Evolutionary conservation across 1,140 invertebrate species (phyloP).

Genomic region (Asobara japonica): DNA sequence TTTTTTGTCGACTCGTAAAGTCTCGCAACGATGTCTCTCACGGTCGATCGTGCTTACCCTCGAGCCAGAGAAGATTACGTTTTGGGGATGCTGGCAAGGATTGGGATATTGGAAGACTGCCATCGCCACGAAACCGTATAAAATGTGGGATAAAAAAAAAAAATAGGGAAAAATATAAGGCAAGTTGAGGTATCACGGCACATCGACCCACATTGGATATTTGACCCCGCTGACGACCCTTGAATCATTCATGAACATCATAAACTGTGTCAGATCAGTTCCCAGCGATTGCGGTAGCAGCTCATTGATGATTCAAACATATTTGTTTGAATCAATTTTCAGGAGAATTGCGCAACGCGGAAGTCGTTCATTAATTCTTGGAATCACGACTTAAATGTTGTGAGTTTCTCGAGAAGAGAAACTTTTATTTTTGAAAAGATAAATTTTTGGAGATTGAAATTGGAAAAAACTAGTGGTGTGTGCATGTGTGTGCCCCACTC

Average conservation of each 20-base stretch:
- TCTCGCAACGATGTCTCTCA: not conserved
- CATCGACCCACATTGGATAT: slow-evolving; percentile 3
- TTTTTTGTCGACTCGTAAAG: not conserved
- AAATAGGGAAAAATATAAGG: not conserved
- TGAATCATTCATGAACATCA: slow-evolving; percentile 15
- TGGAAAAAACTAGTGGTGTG: too few relatives aligned
- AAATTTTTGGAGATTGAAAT: too few relatives aligned
- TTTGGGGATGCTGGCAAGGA: slow-evolving; percentile 8
- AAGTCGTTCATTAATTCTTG: not conserved
- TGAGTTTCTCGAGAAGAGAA: too few relatives aligned
- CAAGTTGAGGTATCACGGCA: not conserved
- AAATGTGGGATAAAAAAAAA: not conserved
- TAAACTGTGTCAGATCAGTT: slow-evolving; percentile 3
- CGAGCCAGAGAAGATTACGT: slow-evolving; percentile 6
- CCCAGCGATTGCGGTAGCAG: not conserved
- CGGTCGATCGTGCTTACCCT: slow-evolving; percentile 8
- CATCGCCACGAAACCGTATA: not conserved
- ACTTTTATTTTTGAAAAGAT: too few relatives aligned
- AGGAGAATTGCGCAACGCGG: not conserved
- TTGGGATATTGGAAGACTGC: not conserved
- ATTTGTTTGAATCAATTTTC: not conserved
- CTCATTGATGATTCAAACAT: not conserved
- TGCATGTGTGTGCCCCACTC: too few relatives aligned
- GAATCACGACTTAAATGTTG: too few relatives aligned
- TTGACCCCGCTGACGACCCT: slow-evolving; percentile 3